A percentile compares a stretch with the other conserved stretches of the same genome.
phyloP scores from a whole-genome alignment of 2,888 invertebrate genomes.

The Dicranocentrus wangi region DNA sequence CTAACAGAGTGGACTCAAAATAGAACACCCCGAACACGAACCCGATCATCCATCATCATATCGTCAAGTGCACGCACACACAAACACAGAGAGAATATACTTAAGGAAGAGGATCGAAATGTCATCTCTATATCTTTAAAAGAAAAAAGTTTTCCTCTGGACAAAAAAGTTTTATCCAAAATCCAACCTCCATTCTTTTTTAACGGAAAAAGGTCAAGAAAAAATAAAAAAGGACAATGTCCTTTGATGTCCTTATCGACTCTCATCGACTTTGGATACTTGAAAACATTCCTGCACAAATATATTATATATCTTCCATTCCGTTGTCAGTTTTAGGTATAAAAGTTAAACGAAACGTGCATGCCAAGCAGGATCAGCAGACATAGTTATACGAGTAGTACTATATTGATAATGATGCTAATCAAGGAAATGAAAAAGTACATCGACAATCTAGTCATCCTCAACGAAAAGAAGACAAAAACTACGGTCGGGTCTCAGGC shows the following conservation, averaged over 20 bases:
- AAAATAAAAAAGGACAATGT: slow-evolving; percentile 4
- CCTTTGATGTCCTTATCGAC: slow-evolving; percentile 11
- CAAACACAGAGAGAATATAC: slow-evolving; percentile 6
- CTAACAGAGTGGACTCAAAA: background rate
- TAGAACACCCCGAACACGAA: background rate
- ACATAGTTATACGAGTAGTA: too few species aligned
- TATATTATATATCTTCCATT: too few species aligned
- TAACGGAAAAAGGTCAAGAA: slow-evolving; percentile 7
- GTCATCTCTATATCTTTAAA: background rate
- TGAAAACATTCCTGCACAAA: too few species aligned
- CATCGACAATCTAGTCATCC: background rate
- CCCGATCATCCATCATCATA: slow-evolving; percentile 5
- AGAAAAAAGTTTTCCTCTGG: background rate
- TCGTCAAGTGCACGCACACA: slow-evolving; percentile 18
- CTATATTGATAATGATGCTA: slow-evolving; percentile 4
- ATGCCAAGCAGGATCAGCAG: too few species aligned
- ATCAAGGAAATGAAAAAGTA: slow-evolving; percentile 20
- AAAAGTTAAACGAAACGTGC: too few species aligned
- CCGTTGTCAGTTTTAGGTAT: too few species aligned
- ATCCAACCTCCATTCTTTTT: too few species aligned
- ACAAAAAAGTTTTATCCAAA: background rate
- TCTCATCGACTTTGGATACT: slow-evolving; percentile 4
- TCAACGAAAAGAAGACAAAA: slow-evolving; percentile 1
- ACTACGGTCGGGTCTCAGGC: too few species aligned
- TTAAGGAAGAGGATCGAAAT: background rate